These are phyloP conservation scores for Sarcoramphus papa DNA, from an alignment of 2,797 vertebrate genomes.

Conservation along the genomic window DNA sequence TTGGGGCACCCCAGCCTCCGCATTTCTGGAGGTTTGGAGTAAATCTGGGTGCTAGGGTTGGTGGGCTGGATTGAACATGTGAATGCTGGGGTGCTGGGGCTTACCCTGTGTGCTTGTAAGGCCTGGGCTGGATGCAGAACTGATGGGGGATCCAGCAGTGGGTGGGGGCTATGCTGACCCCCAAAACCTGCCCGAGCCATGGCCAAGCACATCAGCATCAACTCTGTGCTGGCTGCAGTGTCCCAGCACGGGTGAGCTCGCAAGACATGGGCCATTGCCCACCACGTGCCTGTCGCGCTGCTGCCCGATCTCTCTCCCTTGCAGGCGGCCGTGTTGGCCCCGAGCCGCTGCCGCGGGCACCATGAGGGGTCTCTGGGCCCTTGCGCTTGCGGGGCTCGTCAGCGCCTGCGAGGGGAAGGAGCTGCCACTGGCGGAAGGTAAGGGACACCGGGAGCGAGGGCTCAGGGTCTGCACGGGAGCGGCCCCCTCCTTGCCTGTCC, in stretches of 20 bases:
- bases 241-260: fast-evolving
- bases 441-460: not conserved
- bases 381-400: not conserved
- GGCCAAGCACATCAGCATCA: not conserved
- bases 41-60: not conserved
- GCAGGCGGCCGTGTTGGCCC: not conserved
- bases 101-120: not conserved
- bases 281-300: fast-evolving
- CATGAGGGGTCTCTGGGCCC: slow-evolving; percentile 63
- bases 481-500: fast-evolving
- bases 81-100: not conserved
- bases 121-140: not conserved
- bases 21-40: fast-evolving
- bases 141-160: not conserved
- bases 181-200: fast-evolving
- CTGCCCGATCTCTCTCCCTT: not conserved
- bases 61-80: not conserved
- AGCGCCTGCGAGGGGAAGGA: slow-evolving; percentile 27
- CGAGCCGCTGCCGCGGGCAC: not conserved
- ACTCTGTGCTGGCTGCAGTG: fast-evolving
- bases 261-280: fast-evolving
- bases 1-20: fast-evolving
- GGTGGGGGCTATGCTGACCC: not conserved
- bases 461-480: fast-evolving
- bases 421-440: slow-evolving; percentile 17